Base-by-base conservation (phyloP, 2,888 invertebrate species). In the Sminthurinus aureus region DNA sequence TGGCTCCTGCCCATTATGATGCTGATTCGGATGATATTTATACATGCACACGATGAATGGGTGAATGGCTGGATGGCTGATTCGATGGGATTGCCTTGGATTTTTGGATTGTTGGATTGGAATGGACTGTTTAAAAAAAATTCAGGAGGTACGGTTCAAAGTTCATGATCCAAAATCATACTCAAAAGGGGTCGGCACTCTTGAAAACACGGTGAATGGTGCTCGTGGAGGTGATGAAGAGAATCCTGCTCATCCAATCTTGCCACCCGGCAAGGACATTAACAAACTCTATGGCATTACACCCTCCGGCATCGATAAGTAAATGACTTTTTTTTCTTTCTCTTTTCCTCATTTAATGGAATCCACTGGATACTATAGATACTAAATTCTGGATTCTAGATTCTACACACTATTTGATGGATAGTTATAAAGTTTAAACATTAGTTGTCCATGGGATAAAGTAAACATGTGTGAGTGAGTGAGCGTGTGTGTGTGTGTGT, bases 231-330 rank as follows among this genome's bases (percentile, higher is more conserved):
- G 89, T 92, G 94, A 89, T 91, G 93, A 88, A 92, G 93, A 88
- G 91, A 89, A 89, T 85, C 88, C 88, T 87, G 88, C 88, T 87
- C 89, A 88, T 88, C 88, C 89, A 82, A 93, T 96, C 89, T 93
- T 96, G 90, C 96, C 95, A 91, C 96, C 96, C 87, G 95, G 95
- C 90, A 97, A 96, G 93, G 96, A 96, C 91, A 95, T 96, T 91
- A 96, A 96, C 93, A 96, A 96, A 91, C 92, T 89, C 71, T 89
- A 88, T 84, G 89, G 89, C 66, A 95, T 97, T 91, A 97, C 97
- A 89, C 98, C 98, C 85, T 98, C 98, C 91, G 98, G 98, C 92
- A 99, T 99, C 91, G 99, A 99, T 94, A 98, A 98, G 92, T 89
- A 86, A 85, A 87, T 77, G 15, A 22, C 58, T 82, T 50, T 50